Conservation (phyloP, 2,888 invertebrate genomes). For the Phengaris arion region DNA sequence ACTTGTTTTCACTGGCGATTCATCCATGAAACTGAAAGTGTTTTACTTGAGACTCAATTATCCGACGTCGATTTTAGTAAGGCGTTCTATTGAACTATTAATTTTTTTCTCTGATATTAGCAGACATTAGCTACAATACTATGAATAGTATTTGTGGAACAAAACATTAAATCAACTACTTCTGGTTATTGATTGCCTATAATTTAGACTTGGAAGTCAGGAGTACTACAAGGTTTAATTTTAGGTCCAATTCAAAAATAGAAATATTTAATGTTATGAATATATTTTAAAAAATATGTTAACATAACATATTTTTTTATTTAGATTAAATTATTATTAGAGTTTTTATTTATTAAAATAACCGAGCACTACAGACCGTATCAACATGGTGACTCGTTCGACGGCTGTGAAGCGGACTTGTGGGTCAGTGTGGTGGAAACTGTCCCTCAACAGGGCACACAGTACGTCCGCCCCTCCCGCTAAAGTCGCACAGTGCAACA, state of each 20-base stretch:
- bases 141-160: not conserved
- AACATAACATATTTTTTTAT: no score
- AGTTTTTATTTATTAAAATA: no score
- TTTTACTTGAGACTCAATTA: not conserved
- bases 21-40: conserved; percentile 89
- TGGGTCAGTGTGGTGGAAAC: conserved; percentile 95
- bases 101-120: not conserved
- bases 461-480: conserved; percentile 97
- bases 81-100: not conserved
- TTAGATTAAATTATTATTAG: no score
- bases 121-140: not conserved
- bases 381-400: conserved; percentile 95
- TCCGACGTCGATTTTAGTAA: not conserved
- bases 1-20: conserved; percentile 90
- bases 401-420: conserved; percentile 95
- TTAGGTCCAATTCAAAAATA: not conserved
- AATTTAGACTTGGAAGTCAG: not conserved
- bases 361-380: conserved; percentile 65
- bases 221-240: not conserved
- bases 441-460: conserved; percentile 96
- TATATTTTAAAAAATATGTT: no score
- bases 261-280: no score
- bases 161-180: not conserved
- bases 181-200: not conserved
- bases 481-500: conserved; percentile 96